These are phyloP conservation scores for Turritopsis rubra DNA, from an alignment of 30 jellyfish, hydroid and myxozoan species.

Conservation along the genomic window DNA sequence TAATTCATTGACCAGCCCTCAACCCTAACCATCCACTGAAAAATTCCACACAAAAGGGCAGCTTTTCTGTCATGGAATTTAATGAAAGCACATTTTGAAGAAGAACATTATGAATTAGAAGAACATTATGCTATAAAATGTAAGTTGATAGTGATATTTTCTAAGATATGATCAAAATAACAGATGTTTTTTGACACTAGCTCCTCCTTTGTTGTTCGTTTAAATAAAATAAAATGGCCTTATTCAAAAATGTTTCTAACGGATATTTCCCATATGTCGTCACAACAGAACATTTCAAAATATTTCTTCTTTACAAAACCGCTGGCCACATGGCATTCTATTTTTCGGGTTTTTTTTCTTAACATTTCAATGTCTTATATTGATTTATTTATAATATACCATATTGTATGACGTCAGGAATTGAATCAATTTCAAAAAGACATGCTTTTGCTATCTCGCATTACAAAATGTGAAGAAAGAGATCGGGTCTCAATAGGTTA, in stretches of 20 bases:
- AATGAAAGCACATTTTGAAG: background rate
- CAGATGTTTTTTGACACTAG: background rate
- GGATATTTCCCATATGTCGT: background rate
- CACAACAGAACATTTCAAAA: background rate
- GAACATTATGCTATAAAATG: background rate
- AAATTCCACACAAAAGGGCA: background rate
- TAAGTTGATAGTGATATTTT: background rate
- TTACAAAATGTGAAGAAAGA: no score
- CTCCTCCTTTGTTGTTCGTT: background rate
- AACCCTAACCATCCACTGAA: no score
- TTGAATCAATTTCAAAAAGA: background rate
- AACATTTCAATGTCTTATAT: background rate
- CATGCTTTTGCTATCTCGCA: background rate
- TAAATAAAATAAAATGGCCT: background rate
- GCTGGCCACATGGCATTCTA: background rate
- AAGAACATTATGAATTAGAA: no score
- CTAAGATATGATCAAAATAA: background rate
- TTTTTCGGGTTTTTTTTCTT: no score
- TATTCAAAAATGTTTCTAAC: background rate
- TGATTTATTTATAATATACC: background rate
- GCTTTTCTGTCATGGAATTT: background rate
- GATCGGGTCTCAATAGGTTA: no score
- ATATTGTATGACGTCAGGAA: background rate
- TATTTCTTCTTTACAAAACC: background rate
- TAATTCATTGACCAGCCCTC: no score